Base-by-base conservation (phyloP, 2,888 invertebrate genomes). In the Timandra comae region DNA sequence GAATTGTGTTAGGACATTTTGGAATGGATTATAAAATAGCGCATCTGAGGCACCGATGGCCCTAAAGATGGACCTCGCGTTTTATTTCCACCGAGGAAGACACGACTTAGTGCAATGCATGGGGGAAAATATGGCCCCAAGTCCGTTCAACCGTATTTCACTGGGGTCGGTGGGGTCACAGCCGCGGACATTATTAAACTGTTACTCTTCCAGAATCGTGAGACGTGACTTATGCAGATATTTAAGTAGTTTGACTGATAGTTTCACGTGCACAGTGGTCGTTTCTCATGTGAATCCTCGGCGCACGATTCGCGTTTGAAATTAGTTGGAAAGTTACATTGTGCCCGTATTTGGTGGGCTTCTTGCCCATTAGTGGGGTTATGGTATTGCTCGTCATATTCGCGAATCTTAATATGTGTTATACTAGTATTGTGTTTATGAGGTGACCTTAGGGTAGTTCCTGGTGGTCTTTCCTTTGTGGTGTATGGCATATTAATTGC, bases 51-150 rank as follows among this genome's bases (percentile, higher is more conserved):
- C 72, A 67, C 76, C 78, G 85, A 85, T 84, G 85, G 74, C 85
- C 85, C 74, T 65, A 74, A 75, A 82, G 85, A 84, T 84, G 85
- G 85, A 85, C 84, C 76, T 77, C 68, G 73, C 71, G 79, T 84
- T 84, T 84, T 85, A 85, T 85, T 84, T 84, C 84, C 79, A 81
- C 70, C 72, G 59, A 75, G 79, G 81, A 82, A 84, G 84, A 82
- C 85, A 85, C 85, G 85, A 84, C 81, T 79, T 62, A 58, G 72
- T 69, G 69, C 79, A 75, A 79, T 79, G 76, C 78, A 82, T 81
- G 77, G 71, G 64, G 78, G 73, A 77, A 84, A 85, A 84, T 84
- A 80, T 80, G 74, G 81, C 76, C 63, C 66, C 59, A 62, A 73
- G 82, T 79, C 81, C 79, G 79, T 68, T 73, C 76, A 73, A 75